Evolutionary conservation across 1,140 invertebrate species (phyloP).

Genomic region (Batillaria attramentaria): DNA sequence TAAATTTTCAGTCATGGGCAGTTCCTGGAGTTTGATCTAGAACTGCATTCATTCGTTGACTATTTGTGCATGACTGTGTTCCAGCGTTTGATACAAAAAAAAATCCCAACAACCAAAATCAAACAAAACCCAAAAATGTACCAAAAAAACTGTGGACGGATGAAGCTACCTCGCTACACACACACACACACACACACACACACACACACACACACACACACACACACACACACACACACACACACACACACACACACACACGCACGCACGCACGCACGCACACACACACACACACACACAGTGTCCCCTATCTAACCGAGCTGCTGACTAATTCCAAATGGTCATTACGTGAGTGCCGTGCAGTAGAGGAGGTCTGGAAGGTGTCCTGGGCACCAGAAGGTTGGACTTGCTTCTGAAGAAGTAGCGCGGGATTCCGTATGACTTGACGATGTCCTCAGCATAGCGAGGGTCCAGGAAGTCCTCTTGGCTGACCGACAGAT

Average conservation of each 20-base stretch:
- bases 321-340: not conserved
- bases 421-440: constrained; percentile 26
- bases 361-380: not conserved
- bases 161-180: too few relatives aligned
- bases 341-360: not conserved
- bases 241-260: constrained; percentile 11
- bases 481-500: constrained; percentile 26
- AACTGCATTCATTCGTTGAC: too few relatives aligned
- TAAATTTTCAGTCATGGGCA: too few relatives aligned
- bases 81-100: not conserved
- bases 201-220: constrained; percentile 16
- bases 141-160: too few relatives aligned
- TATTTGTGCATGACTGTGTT: not conserved
- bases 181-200: not conserved
- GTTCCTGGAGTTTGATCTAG: too few relatives aligned
- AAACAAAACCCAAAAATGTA: too few relatives aligned
- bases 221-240: constrained; percentile 12
- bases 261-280: not conserved
- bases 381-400: constrained; percentile 15
- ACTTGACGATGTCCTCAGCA: constrained; percentile 29
- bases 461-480: constrained; percentile 33
- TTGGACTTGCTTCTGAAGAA: constrained; percentile 33
- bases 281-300: not conserved
- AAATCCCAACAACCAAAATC: not conserved
- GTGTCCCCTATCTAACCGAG: too few relatives aligned